phyloP scores from a whole-genome alignment of 37 sponge, comb jelly and placozoan genomes.

The Aplysina aerophoba region DNA sequence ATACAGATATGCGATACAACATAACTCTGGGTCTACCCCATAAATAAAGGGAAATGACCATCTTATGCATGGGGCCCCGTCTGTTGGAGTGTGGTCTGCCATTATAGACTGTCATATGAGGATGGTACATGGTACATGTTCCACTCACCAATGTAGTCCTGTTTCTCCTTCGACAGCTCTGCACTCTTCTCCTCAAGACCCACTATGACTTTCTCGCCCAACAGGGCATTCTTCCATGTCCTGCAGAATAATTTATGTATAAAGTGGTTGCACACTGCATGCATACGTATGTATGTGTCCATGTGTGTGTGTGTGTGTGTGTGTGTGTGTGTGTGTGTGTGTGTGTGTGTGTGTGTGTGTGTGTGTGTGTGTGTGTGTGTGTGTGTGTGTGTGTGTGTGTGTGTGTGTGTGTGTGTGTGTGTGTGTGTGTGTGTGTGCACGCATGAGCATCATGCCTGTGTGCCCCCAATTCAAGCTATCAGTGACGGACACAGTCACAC shows the following conservation, averaged over 20 bases:
- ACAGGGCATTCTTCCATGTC: constrained; percentile 96
- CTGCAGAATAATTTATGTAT: constrained; percentile 41
- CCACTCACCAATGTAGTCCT: constrained; percentile 75
- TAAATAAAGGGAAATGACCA: not conserved
- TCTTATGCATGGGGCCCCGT: not conserved
- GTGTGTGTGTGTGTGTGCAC: not conserved
- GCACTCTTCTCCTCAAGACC: constrained; percentile 83
- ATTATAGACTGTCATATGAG: too few relatives aligned
- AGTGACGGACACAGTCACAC: not conserved
- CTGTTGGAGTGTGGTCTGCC: not conserved
- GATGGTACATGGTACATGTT: too few relatives aligned
- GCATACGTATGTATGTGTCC: too few relatives aligned
- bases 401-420: constrained; percentile 10
- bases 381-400: not conserved
- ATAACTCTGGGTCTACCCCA: not conserved
- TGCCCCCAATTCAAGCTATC: not conserved
- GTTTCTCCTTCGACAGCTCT: constrained; percentile 76
- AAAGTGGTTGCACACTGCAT: not conserved
- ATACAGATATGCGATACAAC: not conserved
- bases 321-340: not conserved
- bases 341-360: constrained; percentile 12
- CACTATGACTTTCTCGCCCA: constrained; percentile 85
- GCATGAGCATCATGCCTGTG: not conserved
- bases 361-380: not conserved
- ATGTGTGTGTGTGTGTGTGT: too few relatives aligned